These are phyloP conservation scores for Phytoseiulus persimilis DNA, from an alignment of 2,888 invertebrate species.

Conservation along the genomic window DNA sequence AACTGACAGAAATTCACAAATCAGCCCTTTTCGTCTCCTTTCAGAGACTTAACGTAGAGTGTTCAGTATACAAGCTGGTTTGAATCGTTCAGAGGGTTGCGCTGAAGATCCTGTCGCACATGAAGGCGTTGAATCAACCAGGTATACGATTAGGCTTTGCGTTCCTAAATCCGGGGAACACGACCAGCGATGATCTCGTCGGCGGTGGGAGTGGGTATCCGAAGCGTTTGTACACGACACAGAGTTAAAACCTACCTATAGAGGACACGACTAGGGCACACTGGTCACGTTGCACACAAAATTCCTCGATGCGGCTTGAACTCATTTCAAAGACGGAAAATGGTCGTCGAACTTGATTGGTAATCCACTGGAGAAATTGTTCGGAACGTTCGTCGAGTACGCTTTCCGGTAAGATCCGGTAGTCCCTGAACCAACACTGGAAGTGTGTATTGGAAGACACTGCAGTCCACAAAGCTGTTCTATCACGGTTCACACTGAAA, in stretches of 20 bases:
- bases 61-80: neutral
- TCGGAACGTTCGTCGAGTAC: neutral
- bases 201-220: neutral
- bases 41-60: neutral
- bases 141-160: neutral
- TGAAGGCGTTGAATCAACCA: neutral
- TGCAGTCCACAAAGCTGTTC: neutral
- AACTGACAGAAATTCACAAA: neutral
- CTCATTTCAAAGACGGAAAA: neutral
- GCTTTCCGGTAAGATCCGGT: neutral
- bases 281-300: neutral
- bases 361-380: neutral
- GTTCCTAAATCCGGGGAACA: neutral
- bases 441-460: neutral
- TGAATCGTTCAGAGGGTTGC: neutral
- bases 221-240: neutral
- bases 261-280: slow-evolving; percentile 5
- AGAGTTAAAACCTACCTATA: neutral
- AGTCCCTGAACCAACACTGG: neutral
- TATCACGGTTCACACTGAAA: neutral
- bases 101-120: neutral
- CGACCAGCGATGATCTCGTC: neutral
- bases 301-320: neutral
- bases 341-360: neutral
- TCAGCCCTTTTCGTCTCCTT: neutral